Conservation (phyloP, 2,888 invertebrate genomes). For the Eupithecia vulgata region DNA sequence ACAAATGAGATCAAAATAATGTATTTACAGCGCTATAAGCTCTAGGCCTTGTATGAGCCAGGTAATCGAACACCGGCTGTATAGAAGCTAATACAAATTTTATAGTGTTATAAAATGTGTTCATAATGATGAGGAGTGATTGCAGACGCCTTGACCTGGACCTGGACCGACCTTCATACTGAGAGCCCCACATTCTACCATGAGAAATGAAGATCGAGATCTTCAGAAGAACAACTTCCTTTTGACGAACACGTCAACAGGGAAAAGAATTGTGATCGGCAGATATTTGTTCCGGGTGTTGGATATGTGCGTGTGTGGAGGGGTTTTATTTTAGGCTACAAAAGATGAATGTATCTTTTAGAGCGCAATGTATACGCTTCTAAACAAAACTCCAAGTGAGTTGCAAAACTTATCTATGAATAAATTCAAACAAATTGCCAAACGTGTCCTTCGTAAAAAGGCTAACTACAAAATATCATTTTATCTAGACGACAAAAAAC, state of each 20-base stretch:
- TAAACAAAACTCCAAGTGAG: no score
- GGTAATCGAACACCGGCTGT: constrained; percentile 6
- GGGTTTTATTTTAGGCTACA: no score
- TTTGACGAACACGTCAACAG: not conserved
- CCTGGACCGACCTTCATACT: constrained; percentile 20
- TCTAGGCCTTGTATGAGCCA: not conserved
- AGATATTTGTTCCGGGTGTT: not conserved
- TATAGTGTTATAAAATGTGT: constrained; percentile 44
- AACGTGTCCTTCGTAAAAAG: no score
- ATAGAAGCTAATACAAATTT: constrained; percentile 35
- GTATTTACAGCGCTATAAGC: not conserved
- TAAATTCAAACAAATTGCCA: no score
- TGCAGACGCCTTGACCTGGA: constrained; percentile 47
- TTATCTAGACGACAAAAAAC: no score
- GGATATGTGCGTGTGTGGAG: no score
- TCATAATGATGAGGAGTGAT: constrained; percentile 41
- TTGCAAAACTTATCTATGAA: no score
- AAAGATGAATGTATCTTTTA: no score
- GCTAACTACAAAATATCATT: no score
- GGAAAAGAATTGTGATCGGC: no score
- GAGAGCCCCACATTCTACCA: not conserved
- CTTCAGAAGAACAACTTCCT: not conserved
- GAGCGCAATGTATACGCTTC: no score
- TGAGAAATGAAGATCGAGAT: not conserved
- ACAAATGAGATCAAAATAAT: not conserved